Evolutionary conservation across 2,888 invertebrate genomes (phyloP).

Genomic region (Biston betularia): DNA sequence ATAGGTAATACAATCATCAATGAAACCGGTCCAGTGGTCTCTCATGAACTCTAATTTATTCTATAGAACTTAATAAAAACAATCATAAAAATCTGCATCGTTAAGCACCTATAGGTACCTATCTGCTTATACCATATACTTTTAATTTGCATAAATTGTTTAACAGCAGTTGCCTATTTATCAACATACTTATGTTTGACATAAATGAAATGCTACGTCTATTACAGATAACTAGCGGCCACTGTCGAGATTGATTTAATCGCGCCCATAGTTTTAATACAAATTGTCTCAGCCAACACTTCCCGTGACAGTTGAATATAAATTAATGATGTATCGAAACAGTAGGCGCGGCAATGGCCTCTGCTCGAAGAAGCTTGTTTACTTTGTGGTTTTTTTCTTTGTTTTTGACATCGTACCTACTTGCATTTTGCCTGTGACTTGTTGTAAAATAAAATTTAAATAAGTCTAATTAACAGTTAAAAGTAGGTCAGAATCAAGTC

Average conservation of each 20-base stretch:
- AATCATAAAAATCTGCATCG: neutral
- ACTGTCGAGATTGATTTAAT: constrained; percentile 46
- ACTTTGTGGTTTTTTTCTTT: neutral
- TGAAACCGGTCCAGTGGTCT: too few relatives aligned
- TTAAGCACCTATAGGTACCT: neutral
- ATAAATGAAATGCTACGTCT: constrained; percentile 44
- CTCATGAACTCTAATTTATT: neutral
- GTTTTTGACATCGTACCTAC: too few relatives aligned
- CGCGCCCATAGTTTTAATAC: constrained; percentile 45
- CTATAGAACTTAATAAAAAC: neutral
- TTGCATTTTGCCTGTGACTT: too few relatives aligned
- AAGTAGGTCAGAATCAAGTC: too few relatives aligned
- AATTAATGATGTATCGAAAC: constrained; percentile 65
- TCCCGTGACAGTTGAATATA: constrained; percentile 67
- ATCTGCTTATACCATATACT: neutral
- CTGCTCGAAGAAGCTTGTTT: constrained; percentile 18
- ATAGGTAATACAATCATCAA: too few relatives aligned
- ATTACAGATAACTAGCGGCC: constrained; percentile 41
- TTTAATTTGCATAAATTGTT: constrained; percentile 31
- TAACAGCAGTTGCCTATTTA: constrained; percentile 32
- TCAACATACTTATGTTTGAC: constrained; percentile 44
- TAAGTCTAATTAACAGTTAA: too few relatives aligned
- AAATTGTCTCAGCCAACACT: constrained; percentile 63
- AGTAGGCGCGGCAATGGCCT: constrained; percentile 45
- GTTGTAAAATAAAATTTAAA: too few relatives aligned